These are phyloP conservation scores for Drosophila multiciliata DNA, from an alignment of 2,888 invertebrate species.

Conservation along the genomic window DNA sequence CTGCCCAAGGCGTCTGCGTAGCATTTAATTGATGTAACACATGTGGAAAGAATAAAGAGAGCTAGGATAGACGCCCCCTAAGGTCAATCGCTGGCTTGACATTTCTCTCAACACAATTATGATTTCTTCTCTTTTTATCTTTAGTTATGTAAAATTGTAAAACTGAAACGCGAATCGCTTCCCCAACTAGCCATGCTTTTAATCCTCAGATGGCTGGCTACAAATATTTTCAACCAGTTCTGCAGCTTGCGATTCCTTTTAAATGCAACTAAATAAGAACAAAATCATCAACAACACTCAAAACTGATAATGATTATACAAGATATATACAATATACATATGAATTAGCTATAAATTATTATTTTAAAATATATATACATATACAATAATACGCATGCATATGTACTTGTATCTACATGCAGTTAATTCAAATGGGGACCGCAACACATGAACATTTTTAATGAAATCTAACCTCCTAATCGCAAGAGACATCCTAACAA, in stretches of 20 bases:
- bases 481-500: conserved; percentile 44
- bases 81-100: conserved; percentile 22
- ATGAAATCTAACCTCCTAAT: conserved; percentile 29
- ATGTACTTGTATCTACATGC: conserved; percentile 30
- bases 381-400: conserved; percentile 39
- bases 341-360: conserved; percentile 69
- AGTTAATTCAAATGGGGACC: conserved; percentile 14
- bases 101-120: conserved; percentile 29
- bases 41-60: conserved; percentile 13
- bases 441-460: conserved; percentile 23
- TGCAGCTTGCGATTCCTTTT: conserved; percentile 49
- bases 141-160: conserved; percentile 42
- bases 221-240: conserved; percentile 47
- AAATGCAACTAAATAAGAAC: conserved; percentile 39
- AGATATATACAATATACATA: conserved; percentile 57
- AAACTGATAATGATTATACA: conserved; percentile 66
- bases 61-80: conserved; percentile 30
- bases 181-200: conserved; percentile 17
- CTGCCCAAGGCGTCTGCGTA: conserved; percentile 56
- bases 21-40: conserved; percentile 52
- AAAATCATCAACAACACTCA: conserved; percentile 21
- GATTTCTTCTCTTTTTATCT: conserved; percentile 28
- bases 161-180: conserved; percentile 27
- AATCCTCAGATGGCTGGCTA: conserved; percentile 28
- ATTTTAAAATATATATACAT: conserved; percentile 61